Evolutionary conservation across 2,113 vertebrate genomes (phyloP).

Genomic region (Candoia aspera): DNA sequence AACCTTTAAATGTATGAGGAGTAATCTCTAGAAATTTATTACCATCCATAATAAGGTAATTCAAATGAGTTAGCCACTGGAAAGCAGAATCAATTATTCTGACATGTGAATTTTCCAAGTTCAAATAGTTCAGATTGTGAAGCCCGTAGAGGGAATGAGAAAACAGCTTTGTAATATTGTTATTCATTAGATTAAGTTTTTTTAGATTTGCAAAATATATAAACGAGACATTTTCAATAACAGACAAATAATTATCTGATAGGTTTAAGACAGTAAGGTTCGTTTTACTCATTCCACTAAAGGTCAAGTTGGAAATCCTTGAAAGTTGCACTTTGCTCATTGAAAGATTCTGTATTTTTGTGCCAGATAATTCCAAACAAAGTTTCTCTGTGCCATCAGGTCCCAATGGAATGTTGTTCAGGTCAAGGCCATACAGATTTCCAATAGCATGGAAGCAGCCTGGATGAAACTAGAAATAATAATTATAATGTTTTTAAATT

Average conservation of each 20-base stretch:
- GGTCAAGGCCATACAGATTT: conserved; percentile 72
- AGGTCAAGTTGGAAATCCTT: conserved; percentile 71
- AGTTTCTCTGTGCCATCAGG: conserved; percentile 67
- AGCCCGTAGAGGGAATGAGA: conserved; percentile 82
- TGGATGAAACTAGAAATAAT: conserved; percentile 76
- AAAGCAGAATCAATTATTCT: conserved; percentile 84
- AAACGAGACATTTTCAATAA: conserved; percentile 79
- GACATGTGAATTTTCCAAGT: conserved; percentile 75
- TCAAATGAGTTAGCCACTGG: conserved; percentile 75
- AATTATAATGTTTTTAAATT: conserved; percentile 11
- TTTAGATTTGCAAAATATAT: conserved; percentile 79
- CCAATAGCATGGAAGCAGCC: conserved; percentile 82
- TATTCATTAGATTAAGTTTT: conserved; percentile 77
- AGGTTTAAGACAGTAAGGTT: conserved; percentile 84
- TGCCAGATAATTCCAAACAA: conserved; percentile 79
- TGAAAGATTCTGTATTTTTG: conserved; percentile 76
- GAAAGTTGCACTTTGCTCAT: conserved; percentile 74
- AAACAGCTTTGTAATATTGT: conserved; percentile 76
- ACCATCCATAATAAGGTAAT: conserved; percentile 80
- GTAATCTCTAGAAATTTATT: conserved; percentile 74
- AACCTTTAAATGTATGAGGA: conserved; percentile 81
- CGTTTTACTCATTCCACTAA: conserved; percentile 78
- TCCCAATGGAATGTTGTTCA: conserved; percentile 77
- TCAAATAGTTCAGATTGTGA: conserved; percentile 76
- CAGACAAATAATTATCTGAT: conserved; percentile 76